Conservation (phyloP, 23 tunicate species). For the Halocynthia roretzi region DNA sequence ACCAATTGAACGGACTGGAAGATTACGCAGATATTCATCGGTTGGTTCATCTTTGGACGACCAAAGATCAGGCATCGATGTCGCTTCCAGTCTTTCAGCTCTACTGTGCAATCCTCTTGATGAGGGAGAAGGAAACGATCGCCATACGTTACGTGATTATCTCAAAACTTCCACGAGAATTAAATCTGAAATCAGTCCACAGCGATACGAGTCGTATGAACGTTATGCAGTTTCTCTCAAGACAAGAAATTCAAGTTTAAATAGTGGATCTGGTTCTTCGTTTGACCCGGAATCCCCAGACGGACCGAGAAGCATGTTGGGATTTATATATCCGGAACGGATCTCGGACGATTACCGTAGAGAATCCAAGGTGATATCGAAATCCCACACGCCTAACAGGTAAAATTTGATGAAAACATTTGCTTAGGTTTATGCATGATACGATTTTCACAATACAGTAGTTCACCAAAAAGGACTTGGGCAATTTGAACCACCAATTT, state of each 20-base stretch:
- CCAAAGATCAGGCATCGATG: background rate
- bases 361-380: conserved; percentile 1
- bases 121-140: background rate
- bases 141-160: background rate
- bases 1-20: too few relatives aligned
- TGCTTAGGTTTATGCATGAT: background rate
- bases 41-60: background rate
- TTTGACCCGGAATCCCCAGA: background rate
- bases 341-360: background rate
- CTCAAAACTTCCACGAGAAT: background rate
- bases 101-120: background rate
- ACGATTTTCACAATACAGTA: too few relatives aligned
- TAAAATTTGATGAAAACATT: background rate
- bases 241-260: background rate
- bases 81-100: background rate
- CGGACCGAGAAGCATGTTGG: background rate
- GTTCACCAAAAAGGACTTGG: too few relatives aligned
- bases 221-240: background rate
- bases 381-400: conserved; percentile 6
- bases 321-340: background rate
- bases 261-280: conserved; percentile 1
- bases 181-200: background rate
- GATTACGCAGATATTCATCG: background rate
- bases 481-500: too few relatives aligned
- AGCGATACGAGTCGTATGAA: background rate